These are phyloP conservation scores for Laticauda laticaudata DNA, from an alignment of 2,113 vertebrate species.

Conservation along the genomic window DNA sequence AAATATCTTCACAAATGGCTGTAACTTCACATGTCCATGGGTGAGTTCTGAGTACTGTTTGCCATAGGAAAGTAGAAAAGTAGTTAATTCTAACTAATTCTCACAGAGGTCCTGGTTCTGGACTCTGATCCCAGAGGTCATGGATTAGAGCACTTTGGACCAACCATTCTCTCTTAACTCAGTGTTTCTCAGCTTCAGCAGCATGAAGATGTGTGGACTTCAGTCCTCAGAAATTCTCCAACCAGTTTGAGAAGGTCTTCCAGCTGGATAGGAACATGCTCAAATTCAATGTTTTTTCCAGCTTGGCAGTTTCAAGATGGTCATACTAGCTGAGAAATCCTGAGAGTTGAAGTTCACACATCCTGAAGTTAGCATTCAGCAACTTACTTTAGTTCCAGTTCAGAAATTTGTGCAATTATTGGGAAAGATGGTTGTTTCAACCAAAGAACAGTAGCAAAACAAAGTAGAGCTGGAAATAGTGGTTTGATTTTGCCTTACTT, in stretches of 20 bases:
- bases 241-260: background rate
- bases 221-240: background rate
- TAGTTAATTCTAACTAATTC: background rate
- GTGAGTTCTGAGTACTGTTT: background rate
- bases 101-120: background rate
- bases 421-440: background rate
- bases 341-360: background rate
- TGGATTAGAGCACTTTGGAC: background rate
- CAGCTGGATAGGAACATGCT: background rate
- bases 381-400: background rate
- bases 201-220: background rate
- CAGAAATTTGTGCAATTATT: background rate
- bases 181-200: background rate
- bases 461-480: background rate
- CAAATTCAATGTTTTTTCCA: background rate
- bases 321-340: background rate
- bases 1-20: background rate
- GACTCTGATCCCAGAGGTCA: background rate
- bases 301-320: background rate
- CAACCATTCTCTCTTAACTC: background rate
- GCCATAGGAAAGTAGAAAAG: background rate
- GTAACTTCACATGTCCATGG: background rate
- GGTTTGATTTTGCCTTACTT: background rate
- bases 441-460: background rate
- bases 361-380: background rate